Evolutionary conservation across 1,140 invertebrate genomes (phyloP).

Genomic region (Scylla paramamosain): DNA sequence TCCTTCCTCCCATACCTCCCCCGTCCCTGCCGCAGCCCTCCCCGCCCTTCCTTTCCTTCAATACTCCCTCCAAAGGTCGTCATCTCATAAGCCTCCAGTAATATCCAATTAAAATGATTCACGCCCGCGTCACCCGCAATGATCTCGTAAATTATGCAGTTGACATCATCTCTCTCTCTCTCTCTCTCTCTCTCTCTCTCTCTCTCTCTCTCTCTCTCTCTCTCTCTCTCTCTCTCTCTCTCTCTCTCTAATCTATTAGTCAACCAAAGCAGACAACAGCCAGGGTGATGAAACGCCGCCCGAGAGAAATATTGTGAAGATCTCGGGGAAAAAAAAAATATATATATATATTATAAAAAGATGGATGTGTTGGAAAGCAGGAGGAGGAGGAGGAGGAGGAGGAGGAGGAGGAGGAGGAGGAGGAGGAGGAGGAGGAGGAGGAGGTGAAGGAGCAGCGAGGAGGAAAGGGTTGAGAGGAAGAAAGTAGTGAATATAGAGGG

Average conservation of each 20-base stretch:
- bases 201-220: neutral
- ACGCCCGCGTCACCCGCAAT: neutral
- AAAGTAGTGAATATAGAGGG: neutral
- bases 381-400: neutral
- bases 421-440: slow-evolving; percentile 9
- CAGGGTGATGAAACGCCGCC: neutral
- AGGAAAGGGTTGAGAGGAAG: neutral
- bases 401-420: neutral
- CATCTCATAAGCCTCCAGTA: slow-evolving; percentile 1
- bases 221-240: slow-evolving; percentile 7
- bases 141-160: slow-evolving; percentile 3
- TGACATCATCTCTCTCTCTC: slow-evolving; percentile 21
- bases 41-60: neutral
- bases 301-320: slow-evolving; percentile 2
- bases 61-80: neutral
- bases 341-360: too few relatives aligned
- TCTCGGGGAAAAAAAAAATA: neutral
- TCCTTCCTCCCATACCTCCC: neutral
- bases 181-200: slow-evolving; percentile 20
- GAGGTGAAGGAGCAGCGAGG: neutral
- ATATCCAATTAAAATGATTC: slow-evolving; percentile 24
- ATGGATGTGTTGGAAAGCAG: neutral
- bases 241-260: neutral
- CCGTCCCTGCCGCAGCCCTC: neutral
- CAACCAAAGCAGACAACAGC: neutral